Base-by-base conservation (phyloP, 2,113 vertebrate genomes). In the Calidris pugnax region DNA sequence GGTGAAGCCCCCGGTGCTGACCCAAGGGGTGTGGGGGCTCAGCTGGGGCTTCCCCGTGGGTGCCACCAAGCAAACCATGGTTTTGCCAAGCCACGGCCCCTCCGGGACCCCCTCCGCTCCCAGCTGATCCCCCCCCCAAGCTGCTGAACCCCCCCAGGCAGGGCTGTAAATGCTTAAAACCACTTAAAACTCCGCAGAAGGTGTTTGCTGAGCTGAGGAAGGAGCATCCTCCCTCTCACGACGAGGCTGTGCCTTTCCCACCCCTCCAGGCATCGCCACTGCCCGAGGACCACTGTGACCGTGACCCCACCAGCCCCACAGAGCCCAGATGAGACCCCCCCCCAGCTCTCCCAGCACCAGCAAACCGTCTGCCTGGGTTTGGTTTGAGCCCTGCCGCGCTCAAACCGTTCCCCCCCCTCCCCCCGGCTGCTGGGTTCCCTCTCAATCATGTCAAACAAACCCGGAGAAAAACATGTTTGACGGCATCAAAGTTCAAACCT, bases 401-500 rank as follows among this genome's bases (percentile, higher is more conserved):
- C 14, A 39, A 26, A 43, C 90, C 55, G 2, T 23, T 82, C 64
- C 28, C 68, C 51, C 91, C 24, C 64, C 71, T 94, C 82, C 85
- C 91, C 3, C 32, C 28, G 73, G 94, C 93, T 83, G 78, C 87
- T 13, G 76, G 88, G 32, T 84, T 94, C 90, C 94, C 92, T 75
- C 89, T 83, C 95, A 33, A 55, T 94, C 92, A 41, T 81, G 95
- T 96, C 96, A 93, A 94, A 95, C 95, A 84, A 95, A 97, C 24
- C 88, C 90, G 17, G 93, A 89, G 94, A 27, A 63, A 90, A 96
- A 95, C 91, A 96, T 56, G 79, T 95, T 86, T 93, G 95, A 90
- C 91, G 93, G 90, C 94, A 94, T 95, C 96, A 89, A 94, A 96
- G 95, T 96, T 87, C 95, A 93, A 93, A 91, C 93, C 89, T 92